Evolutionary conservation across 2,797 vertebrate species (phyloP).

Genomic region (Pangasius sanitwongsei): DNA sequence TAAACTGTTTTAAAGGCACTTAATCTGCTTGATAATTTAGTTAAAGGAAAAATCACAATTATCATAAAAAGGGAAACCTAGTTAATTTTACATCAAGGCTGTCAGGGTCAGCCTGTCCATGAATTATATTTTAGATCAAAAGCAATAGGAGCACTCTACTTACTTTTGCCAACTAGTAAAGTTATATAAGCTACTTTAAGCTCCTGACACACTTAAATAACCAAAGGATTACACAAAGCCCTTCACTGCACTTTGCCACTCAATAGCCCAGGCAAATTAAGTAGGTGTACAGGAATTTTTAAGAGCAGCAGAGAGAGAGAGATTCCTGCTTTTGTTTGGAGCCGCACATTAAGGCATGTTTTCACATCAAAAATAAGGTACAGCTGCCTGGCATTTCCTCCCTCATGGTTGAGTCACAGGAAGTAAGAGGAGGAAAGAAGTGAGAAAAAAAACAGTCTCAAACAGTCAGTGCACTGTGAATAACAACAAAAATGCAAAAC

Average conservation of each 20-base stretch:
- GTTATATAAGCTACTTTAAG: slow-evolving; percentile 79
- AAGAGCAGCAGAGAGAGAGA: slow-evolving; percentile 64
- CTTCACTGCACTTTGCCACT: slow-evolving; percentile 72
- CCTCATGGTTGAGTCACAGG: slow-evolving; percentile 76
- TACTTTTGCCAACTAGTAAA: slow-evolving; percentile 76
- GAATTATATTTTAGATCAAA: slow-evolving; percentile 70
- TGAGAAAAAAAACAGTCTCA: slow-evolving; percentile 76
- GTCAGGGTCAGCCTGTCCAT: slow-evolving; percentile 15
- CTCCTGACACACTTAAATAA: slow-evolving; percentile 80
- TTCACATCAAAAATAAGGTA: slow-evolving; percentile 74
- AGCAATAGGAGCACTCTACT: slow-evolving; percentile 64
- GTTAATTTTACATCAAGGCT: slow-evolving; percentile 22
- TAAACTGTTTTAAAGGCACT: background rate
- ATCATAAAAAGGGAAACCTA: background rate
- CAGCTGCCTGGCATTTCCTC: slow-evolving; percentile 78
- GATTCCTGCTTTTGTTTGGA: slow-evolving; percentile 81
- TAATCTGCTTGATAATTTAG: background rate
- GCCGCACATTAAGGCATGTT: slow-evolving; percentile 71
- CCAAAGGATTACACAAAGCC: slow-evolving; percentile 76
- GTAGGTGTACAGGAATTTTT: slow-evolving; percentile 78
- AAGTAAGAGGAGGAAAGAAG: slow-evolving; percentile 69
- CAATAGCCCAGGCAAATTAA: slow-evolving; percentile 73
- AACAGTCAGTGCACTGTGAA: slow-evolving; percentile 51
- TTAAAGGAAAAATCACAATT: background rate
- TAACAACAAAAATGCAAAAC: slow-evolving; percentile 49